phyloP scores from a whole-genome alignment of 2,888 invertebrate species.

The Heliconius hortense region DNA sequence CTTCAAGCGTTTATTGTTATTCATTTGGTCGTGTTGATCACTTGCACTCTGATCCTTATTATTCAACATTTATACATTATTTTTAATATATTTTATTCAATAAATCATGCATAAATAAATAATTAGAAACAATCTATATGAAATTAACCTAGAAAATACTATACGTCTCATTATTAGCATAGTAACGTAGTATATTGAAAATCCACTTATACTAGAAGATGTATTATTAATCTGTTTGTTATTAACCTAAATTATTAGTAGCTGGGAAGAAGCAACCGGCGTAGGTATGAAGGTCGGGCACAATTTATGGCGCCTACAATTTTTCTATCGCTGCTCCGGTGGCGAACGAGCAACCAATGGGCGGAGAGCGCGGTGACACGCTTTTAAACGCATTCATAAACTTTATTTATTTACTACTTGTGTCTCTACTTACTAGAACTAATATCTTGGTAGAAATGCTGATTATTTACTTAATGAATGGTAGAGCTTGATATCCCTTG shows the following conservation, averaged over 20 bases:
- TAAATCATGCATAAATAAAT: background rate
- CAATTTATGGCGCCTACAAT: conserved; percentile 46
- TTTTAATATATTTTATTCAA: background rate
- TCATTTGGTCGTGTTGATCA: background rate
- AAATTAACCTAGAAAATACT: background rate
- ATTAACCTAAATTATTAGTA: conserved; percentile 32
- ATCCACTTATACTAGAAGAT: conserved; percentile 4
- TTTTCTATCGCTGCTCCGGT: conserved; percentile 39
- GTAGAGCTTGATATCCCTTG: background rate
- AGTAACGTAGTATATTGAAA: conserved; percentile 1
- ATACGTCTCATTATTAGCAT: background rate
- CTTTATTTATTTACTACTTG: conserved; percentile 29
- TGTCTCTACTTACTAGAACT: background rate
- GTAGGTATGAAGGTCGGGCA: conserved; percentile 46
- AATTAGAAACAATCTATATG: background rate
- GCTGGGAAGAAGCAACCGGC: conserved; percentile 30
- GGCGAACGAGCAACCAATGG: conserved; percentile 29
- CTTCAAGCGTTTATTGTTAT: conserved; percentile 4
- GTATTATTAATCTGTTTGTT: conserved; percentile 31
- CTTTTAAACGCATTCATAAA: conserved; percentile 30
- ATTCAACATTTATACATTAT: background rate
- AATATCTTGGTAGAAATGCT: background rate
- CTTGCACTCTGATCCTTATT: background rate
- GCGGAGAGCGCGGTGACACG: conserved; percentile 27
- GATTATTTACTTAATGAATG: conserved; percentile 1